These are phyloP conservation scores for Stenotaenia linearis DNA, from an alignment of 2,888 invertebrate genomes.

Conservation along the genomic window DNA sequence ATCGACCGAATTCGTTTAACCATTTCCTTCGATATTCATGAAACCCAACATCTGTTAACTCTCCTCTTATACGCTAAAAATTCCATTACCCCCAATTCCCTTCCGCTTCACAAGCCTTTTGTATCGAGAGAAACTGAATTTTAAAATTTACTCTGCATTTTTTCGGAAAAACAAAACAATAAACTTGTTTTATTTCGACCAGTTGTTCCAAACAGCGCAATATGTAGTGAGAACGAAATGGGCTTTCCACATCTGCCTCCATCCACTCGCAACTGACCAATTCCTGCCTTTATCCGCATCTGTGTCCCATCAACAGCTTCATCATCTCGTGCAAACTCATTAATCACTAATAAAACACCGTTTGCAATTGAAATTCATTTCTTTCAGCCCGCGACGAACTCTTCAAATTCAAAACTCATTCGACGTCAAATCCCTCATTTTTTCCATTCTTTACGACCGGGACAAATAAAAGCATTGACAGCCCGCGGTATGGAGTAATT, in stretches of 20 bases:
- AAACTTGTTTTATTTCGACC: background rate
- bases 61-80: background rate
- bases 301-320: conserved; percentile 2
- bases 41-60: conserved; percentile 8
- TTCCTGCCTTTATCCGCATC: background rate
- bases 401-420: too few relatives aligned
- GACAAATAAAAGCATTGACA: background rate
- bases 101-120: background rate
- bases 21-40: background rate
- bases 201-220: background rate
- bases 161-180: background rate
- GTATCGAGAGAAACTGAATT: background rate
- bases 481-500: background rate
- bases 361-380: too few relatives aligned
- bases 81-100: background rate
- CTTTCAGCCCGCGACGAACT: too few relatives aligned
- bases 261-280: background rate
- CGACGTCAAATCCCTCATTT: too few relatives aligned
- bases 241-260: background rate
- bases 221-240: background rate
- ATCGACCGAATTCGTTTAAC: conserved; percentile 6
- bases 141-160: background rate
- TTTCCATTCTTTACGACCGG: background rate
- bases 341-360: too few relatives aligned
- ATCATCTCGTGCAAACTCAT: background rate